Base-by-base conservation (phyloP, 2,888 invertebrate species). In the Ennomos fuscantarius region DNA sequence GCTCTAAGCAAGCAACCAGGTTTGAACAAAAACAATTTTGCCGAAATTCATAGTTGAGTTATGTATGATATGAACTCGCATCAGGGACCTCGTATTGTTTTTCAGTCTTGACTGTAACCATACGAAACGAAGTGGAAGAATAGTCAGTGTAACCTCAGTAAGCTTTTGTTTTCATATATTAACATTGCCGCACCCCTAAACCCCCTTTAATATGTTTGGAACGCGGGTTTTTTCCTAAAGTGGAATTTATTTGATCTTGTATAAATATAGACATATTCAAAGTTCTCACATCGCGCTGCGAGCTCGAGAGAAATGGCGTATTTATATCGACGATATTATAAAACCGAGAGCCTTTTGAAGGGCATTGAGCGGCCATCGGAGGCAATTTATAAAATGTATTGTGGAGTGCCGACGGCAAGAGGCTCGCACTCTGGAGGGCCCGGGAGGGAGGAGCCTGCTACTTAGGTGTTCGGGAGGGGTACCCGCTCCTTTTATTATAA, bases 311-410 rank as follows among this genome's bases (percentile, higher is more conserved):
- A 47, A 39, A 48, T 39, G 50, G 12, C 45, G 51, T 56, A 60
- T 56, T 60, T 61, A 56, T 61, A 55, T 61, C 47, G 60, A 59
- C 41, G 60, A 63, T 64, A 66, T 63, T 68, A 58, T 64, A 60
- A 69, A 52, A 64, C 66, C 56, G 58, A 62, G 54, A 55, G 56
- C 55, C 47, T 50, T 57, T 43, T 46, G 61, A 63, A 51, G 60
- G 56, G 64, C 49, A 57, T 53, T 51, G 54, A 58, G 47, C 54
- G 53, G 36, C 49, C 60, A 58, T 58, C 53, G 66, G 59, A 63
- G 66, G 72, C 69, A 64, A 74, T 73, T 73, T 73, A 73, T 69
- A 68, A 67, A 70, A 69, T 66, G 72, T 70, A 68, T 69, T 69
- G 72, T 68, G 70, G 46, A 69, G 62, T 50, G 66, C 60, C 65